Base-by-base conservation (phyloP, 2,888 invertebrate species). In the Augochlorella aurata region DNA sequence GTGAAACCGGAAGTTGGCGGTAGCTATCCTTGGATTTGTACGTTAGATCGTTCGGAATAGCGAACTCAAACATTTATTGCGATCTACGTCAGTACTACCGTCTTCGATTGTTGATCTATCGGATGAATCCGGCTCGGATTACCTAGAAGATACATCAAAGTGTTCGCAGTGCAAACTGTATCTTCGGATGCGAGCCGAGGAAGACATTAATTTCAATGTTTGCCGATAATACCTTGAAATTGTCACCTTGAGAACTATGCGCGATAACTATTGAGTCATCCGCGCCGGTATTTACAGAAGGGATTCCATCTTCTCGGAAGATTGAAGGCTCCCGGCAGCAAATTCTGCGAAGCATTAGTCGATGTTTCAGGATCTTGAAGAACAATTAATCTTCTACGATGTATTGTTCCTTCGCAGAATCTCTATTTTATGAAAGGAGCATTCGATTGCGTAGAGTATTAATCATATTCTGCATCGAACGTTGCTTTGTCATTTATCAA, bases 181-280 rank as follows among this genome's bases (percentile, higher is more conserved):
- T 78, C 68, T 78, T 67, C 74, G 63, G 61, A 58, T 65, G 50
- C 65, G 74, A 18, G 78, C 71, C 66, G 76, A 78, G 47, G 61
- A 63, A 70, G 71, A 76, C 82, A 82, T 83, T 80, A 74, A 83
- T 83, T 83, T 54, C 71, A 14, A 63, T 76, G 83, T 77, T 82
- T 85, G 74, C 50, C 29, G 63, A 63, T 50, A 74, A 54, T 70
- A 45, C 38, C 9, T 50, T 21, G 49, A 10, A 76, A 76, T 66
- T 79, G 54, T 58, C 21, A 45, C 44, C 47, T 67, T 12, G 49
- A 5, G n/a, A 14, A 66, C 21, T 21, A 12, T 58, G 24, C 10
- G 12, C 44, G 67, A 50, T 50, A n/a, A 45, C 61, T 12, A 47
- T 47, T n/a, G 63, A 38, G 45, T 49, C 65, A 74, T 69, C 18